Percentiles rank a stretch among this genome's conserved stretches.
These are phyloP conservation scores for Iguana delicatissima DNA, from an alignment of 2,797 vertebrate genomes.

Conservation along the genomic window DNA sequence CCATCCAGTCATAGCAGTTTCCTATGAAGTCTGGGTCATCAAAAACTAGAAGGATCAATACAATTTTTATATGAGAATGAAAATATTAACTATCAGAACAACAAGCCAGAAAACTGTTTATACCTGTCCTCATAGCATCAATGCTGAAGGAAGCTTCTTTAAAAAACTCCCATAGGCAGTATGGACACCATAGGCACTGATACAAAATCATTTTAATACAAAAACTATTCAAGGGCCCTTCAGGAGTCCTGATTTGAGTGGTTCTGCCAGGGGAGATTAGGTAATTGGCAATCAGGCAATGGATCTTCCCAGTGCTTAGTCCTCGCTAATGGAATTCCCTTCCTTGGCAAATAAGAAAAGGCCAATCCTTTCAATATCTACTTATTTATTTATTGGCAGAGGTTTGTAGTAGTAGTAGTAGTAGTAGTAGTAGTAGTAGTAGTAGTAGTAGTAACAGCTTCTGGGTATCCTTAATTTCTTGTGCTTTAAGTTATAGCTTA, in stretches of 20 bases:
- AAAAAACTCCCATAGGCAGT: not conserved
- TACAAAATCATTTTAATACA: constrained; percentile 1
- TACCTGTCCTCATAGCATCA: not conserved
- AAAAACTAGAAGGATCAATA: constrained; percentile 62
- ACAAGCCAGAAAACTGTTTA: not conserved
- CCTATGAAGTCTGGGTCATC: constrained; percentile 44
- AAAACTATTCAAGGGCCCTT: not conserved
- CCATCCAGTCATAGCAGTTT: constrained; percentile 36
- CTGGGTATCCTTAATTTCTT: too few species aligned
- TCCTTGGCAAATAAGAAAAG: not conserved
- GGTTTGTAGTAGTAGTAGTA: not conserved
- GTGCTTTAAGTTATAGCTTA: too few species aligned
- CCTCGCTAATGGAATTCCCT: not conserved
- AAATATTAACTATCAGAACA: not conserved
- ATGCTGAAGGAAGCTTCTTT: not conserved
- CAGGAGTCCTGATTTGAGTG: not conserved
- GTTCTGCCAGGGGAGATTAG: not conserved
- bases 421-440: too few species aligned
- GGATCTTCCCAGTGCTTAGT: not conserved
- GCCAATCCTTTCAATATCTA: not conserved
- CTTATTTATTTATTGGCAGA: not conserved
- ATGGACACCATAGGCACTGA: not conserved
- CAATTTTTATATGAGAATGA: not conserved
- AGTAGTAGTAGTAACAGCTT: too few species aligned
- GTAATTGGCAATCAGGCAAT: not conserved